A percentile compares a stretch with the other conserved stretches of the same genome.
Evolutionary conservation across 2,797 vertebrate species (phyloP).

Genomic region (Scolopax rusticola): DNA sequence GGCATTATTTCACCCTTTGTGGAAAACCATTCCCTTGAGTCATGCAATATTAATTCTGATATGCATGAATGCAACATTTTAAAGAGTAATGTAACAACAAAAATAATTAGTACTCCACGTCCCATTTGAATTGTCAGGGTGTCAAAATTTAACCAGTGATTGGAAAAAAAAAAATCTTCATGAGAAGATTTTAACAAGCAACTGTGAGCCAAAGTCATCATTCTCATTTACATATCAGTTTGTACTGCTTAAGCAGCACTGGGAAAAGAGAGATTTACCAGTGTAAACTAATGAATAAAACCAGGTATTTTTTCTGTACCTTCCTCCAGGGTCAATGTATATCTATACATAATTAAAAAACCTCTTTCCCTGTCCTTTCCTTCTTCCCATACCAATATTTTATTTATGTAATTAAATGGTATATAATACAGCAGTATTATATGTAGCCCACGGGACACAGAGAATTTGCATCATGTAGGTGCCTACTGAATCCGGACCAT

Average conservation of each 20-base stretch:
- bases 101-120: constrained; percentile 32
- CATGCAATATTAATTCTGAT: constrained; percentile 22
- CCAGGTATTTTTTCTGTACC: not conserved
- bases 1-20: not conserved
- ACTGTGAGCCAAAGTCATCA: not conserved
- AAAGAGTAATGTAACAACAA: constrained; percentile 32
- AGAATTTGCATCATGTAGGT: not conserved
- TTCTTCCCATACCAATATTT: not conserved
- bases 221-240: not conserved
- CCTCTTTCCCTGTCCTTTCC: not conserved
- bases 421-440: not conserved
- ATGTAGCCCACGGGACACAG: not conserved
- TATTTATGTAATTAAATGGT: not conserved
- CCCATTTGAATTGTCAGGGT: not conserved
- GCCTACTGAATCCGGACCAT: not conserved
- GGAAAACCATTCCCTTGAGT: not conserved
- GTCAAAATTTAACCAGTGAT: constrained; percentile 9
- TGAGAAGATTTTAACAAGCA: not conserved
- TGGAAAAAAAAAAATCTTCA: not conserved
- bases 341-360: too few species aligned
- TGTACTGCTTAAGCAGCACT: not conserved
- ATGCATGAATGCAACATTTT: not conserved
- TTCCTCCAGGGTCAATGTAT: too few species aligned
- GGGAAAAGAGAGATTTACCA: not conserved
- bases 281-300: not conserved